Percentiles rank a stretch among this genome's conserved stretches.
Evolutionary conservation across 2,888 invertebrate species (phyloP).

Genomic region (Colostygia pectinataria): DNA sequence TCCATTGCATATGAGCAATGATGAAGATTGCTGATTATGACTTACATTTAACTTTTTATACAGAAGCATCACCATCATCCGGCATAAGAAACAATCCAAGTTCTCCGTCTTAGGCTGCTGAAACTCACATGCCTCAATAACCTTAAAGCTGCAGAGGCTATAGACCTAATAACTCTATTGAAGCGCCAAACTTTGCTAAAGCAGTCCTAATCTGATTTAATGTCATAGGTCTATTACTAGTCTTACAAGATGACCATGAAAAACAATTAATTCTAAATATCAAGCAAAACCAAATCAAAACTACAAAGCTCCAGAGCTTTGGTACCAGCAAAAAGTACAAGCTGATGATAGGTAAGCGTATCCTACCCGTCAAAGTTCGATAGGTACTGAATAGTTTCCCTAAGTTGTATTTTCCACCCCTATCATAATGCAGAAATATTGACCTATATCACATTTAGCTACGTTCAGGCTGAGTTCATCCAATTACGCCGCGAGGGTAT

Average conservation of each 20-base stretch:
- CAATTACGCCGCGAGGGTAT: slow-evolving; percentile 11
- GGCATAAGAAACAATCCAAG: slow-evolving; percentile 16
- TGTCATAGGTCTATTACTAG: too few relatives aligned
- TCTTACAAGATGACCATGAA: too few relatives aligned
- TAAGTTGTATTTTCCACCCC: slow-evolving; percentile 13
- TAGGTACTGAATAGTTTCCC: slow-evolving; percentile 16
- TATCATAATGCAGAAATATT: slow-evolving; percentile 28
- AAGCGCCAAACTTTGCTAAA: too few relatives aligned
- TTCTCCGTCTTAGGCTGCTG: slow-evolving; percentile 14
- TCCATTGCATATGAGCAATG: too few relatives aligned
- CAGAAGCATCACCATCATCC: slow-evolving; percentile 26
- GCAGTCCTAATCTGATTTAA: too few relatives aligned
- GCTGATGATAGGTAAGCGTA: background rate
- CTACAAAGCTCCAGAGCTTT: too few relatives aligned
- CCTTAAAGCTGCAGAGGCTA: background rate
- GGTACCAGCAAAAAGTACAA: too few relatives aligned
- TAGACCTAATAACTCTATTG: too few relatives aligned
- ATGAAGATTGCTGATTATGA: background rate
- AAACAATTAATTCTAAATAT: too few relatives aligned
- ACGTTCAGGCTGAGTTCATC: slow-evolving; percentile 15
- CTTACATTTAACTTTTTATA: slow-evolving; percentile 26
- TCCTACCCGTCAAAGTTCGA: slow-evolving; percentile 4
- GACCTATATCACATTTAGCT: slow-evolving; percentile 31
- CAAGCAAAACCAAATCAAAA: too few relatives aligned
- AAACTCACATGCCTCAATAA: background rate